Evolutionary conservation across 2,888 invertebrate species (phyloP).

Genomic region (Tenodera sinensis): DNA sequence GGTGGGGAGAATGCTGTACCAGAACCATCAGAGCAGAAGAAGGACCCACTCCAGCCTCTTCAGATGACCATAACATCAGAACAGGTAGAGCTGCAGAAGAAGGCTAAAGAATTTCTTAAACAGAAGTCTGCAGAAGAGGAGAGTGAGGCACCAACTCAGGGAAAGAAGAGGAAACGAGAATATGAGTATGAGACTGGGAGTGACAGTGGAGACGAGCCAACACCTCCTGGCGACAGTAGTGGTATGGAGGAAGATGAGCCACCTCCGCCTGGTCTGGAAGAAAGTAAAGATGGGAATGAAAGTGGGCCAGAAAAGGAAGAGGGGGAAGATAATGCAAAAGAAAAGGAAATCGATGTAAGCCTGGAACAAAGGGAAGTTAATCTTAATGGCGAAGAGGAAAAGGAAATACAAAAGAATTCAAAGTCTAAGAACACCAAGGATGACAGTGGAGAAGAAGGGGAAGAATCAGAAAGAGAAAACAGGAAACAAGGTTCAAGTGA

Average conservation of each 20-base stretch:
- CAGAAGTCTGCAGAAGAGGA: no score
- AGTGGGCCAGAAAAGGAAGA: constrained; percentile 29
- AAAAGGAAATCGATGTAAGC: constrained; percentile 25
- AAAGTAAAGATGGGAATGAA: constrained; percentile 27
- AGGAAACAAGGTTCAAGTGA: constrained; percentile 33
- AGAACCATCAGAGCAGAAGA: no score
- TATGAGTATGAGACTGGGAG: no score
- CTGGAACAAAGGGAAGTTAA: constrained; percentile 13
- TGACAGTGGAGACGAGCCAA: no score
- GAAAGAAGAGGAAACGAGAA: no score
- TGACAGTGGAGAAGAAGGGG: constrained; percentile 26
- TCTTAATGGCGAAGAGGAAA: constrained; percentile 32
- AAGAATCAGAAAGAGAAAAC: constrained; percentile 24
- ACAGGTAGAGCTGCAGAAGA: no score
- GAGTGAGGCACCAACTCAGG: no score
- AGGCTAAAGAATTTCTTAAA: no score
- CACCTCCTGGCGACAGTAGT: no score
- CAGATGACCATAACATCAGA: no score
- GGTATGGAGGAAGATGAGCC: constrained; percentile 37
- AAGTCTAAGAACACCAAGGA: constrained; percentile 28
- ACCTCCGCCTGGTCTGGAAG: constrained; percentile 37
- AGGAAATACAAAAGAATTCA: constrained; percentile 34
- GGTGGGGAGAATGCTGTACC: no score
- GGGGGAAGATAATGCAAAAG: constrained; percentile 29
- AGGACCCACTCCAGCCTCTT: no score